Base-by-base conservation (phyloP, 2,113 vertebrate genomes). In the Amphiprion percula region DNA sequence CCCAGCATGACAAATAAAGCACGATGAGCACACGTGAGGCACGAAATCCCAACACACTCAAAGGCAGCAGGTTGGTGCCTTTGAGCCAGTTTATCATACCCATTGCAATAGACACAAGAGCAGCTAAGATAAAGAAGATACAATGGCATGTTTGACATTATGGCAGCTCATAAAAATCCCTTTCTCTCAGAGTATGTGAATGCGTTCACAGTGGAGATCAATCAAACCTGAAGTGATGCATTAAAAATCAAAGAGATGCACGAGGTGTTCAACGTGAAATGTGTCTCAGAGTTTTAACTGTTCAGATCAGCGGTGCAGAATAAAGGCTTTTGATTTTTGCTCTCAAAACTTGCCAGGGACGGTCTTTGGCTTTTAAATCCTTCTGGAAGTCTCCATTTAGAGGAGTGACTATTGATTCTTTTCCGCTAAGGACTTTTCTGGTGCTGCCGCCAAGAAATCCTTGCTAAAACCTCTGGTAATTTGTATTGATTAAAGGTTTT, bases 1-100 rank as follows among this genome's bases (percentile, higher is more conserved):
- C 56, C 8, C 1, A 0, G 41, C 62, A 56, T 28, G 52, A 62
- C 72, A 71, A 84, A 80, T 73, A 80, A 75, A 80, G 73, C 84
- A 39, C 50, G 70, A 82, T 89, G 79, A 79, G 64, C 58, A 59
- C 69, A 75, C 28, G 74, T 4, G 74, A 80, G 76, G 72, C 78
- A 19, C 71, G 72, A 80, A 61, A 85, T 79, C 55, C 70, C 44
- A 56, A 5, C 64, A 74, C 77, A 83, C 47, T 81, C 67, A 69
- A 24, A 67, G 47, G 52, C 53, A 58, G 16, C 2, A 16, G 71
- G 63, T 39, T 9, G 54, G 7, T 58, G 64, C 67, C 67, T 68
- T 9, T 37, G 39, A 77, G 71, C 16, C 41, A 37, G 65, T 69
- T 21, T 21, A 61, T 56, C 54, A 23, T 11, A 53, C n/a, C n/a